A percentile compares a stretch with the other conserved stretches of the same genome.
These are phyloP conservation scores for Capitulum mitella DNA, from an alignment of 2,888 invertebrate genomes.

Conservation along the genomic window DNA sequence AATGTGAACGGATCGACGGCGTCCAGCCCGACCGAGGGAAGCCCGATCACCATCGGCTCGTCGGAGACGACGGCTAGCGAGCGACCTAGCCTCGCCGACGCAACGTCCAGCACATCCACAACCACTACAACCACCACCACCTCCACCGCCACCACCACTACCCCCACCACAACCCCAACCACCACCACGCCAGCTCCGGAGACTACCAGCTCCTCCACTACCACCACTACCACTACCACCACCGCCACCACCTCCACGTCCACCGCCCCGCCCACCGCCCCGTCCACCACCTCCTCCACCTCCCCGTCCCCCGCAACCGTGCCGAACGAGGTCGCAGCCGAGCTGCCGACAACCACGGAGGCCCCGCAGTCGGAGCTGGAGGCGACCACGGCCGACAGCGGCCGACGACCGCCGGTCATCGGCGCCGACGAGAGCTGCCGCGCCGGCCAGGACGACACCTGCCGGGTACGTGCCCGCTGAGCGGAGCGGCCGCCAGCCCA, in stretches of 20 bases:
- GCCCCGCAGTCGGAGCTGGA: not conserved
- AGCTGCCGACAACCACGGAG: not conserved
- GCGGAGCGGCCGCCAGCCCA: no score
- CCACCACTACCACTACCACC: not conserved
- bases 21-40: not conserved
- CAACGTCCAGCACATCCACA: no score
- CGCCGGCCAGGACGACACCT: not conserved
- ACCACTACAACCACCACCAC: not conserved
- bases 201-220: not conserved
- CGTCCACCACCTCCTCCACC: not conserved
- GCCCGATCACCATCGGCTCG: not conserved
- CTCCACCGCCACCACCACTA: not conserved
- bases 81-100: no score
- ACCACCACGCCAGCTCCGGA: not conserved
- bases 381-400: not conserved
- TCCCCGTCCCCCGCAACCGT: not conserved
- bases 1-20: not conserved
- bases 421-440: slow-evolving; percentile 16
- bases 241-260: not conserved
- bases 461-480: not conserved
- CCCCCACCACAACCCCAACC: not conserved
- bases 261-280: not conserved
- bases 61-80: not conserved
- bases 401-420: slow-evolving; percentile 16
- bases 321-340: not conserved